Conservation (phyloP, 1,140 invertebrate species). For the Dufourea novaeangliae region DNA sequence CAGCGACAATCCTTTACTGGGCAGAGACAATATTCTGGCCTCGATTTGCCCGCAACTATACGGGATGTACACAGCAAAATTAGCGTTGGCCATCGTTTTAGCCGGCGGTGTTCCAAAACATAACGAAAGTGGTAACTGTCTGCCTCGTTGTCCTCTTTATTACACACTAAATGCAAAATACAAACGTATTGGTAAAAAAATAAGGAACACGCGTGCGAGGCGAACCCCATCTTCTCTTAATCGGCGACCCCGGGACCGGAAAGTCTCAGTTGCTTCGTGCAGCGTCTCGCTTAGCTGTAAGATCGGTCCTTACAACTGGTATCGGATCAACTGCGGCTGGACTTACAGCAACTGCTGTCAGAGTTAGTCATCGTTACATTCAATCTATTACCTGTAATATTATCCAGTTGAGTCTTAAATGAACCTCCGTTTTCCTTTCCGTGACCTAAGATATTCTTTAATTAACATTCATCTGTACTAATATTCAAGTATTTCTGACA, state of each 20-base stretch:
- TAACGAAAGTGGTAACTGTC: constrained; percentile 80
- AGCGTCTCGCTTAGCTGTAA: constrained; percentile 87
- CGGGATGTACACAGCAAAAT: constrained; percentile 93
- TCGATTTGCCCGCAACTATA: constrained; percentile 94
- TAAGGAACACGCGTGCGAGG: constrained; percentile 84
- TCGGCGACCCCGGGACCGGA: constrained; percentile 95
- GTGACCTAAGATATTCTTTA: too few relatives aligned
- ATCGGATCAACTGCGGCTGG: constrained; percentile 93
- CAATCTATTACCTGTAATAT: neutral
- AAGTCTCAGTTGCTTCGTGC: constrained; percentile 94
- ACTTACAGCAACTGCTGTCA: constrained; percentile 92
- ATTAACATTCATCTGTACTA: too few relatives aligned
- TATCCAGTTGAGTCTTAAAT: too few relatives aligned
- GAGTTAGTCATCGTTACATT: constrained; percentile 80
- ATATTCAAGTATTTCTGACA: too few relatives aligned
- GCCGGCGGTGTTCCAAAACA: constrained; percentile 86
- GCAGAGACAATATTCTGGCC: constrained; percentile 89
- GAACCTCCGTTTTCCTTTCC: too few relatives aligned
- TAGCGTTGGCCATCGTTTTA: constrained; percentile 89
- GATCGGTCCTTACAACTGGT: constrained; percentile 93
- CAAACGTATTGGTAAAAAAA: constrained; percentile 30
- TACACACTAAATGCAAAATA: constrained; percentile 18
- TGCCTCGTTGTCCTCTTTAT: neutral
- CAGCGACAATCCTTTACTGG: constrained; percentile 85
- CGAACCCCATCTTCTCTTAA: constrained; percentile 92